Percentiles rank a stretch among this genome's conserved stretches.
These are phyloP conservation scores for Carduelis carduelis DNA, from an alignment of 2,797 vertebrate genomes.

Conservation along the genomic window DNA sequence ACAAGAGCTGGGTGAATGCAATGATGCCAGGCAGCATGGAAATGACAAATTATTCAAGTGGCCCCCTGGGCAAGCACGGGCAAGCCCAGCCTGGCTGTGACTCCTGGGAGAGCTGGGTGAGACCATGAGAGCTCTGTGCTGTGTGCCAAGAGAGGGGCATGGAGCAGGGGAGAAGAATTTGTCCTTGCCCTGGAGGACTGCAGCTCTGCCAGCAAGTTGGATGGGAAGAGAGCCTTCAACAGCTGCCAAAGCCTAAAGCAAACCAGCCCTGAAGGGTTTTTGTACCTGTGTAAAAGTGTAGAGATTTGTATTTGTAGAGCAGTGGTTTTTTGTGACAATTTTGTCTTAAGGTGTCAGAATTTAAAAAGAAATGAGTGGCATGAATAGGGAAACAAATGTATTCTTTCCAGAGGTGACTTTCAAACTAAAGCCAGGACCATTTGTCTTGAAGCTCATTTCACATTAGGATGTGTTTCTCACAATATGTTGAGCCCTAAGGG, in stretches of 20 bases:
- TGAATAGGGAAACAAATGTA: background rate
- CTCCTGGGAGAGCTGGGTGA: background rate
- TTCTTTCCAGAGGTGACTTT: slow-evolving; percentile 40
- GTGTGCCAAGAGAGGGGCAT: background rate
- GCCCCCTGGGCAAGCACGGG: background rate
- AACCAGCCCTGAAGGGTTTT: background rate
- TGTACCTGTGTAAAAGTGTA: background rate
- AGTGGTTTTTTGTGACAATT: background rate
- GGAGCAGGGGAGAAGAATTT: background rate
- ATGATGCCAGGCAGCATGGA: fast-evolving
- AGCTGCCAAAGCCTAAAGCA: background rate
- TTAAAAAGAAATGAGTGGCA: background rate
- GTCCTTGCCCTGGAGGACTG: background rate
- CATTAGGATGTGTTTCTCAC: background rate
- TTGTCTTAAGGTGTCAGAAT: background rate
- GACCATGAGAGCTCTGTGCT: fast-evolving
- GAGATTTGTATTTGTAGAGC: background rate
- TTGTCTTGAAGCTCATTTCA: slow-evolving; percentile 25
- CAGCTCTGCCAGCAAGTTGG: background rate
- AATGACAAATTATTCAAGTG: background rate
- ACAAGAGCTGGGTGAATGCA: fast-evolving
- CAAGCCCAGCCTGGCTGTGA: background rate
- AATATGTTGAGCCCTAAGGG: slow-evolving; percentile 11
- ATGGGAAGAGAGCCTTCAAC: background rate
- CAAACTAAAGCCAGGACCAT: background rate